Base-by-base conservation (phyloP, 2,113 vertebrate genomes). In the Sakesphorus luctuosus region DNA sequence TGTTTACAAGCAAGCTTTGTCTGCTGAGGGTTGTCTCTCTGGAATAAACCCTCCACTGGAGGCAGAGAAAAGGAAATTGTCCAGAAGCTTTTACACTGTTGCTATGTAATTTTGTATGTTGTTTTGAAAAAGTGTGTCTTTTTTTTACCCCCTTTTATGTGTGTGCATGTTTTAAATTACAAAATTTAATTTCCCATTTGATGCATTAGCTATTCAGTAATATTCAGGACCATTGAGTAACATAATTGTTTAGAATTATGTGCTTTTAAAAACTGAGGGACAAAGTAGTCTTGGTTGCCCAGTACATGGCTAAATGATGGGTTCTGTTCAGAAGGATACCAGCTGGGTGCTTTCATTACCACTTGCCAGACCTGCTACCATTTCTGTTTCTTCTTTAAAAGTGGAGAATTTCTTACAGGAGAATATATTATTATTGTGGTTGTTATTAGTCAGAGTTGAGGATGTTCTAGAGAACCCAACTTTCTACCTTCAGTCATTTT, bases 1-100 rank as follows among this genome's bases (percentile, higher is more conserved):
- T 94, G 84, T 95, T 96, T 95, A 91, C 89, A 93, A 96, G 73
- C 8, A 16, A 80, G 73, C 94, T 96, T 96, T 94, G 94, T 94
- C 88, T 94, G 79, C 79, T 78, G 65, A 88, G 76, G 40, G 36
- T 65, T 94, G 76, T 94, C 92, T 88, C 88, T 74, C 85, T 96
- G 80, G 76, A 95, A 94, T 94, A 94, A 92, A 86, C 85, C 36
- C 31, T 88, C 31, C 65, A 81, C 38, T 84, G 75, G 65, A 94
- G 67, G 82, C 67, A 40, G 81, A 69, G 73, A 80, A 89, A 83
- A 84, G 68, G 90, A 94, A 93, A 90, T 91, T 84, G 61, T 73
- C 82, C 83, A 86, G 92, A 92, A 94, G 92, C 94, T 94, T 94
- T 96, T 94, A 68, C 36, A 24, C 40, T 72, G 76, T 75, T 94